Evolutionary conservation across 1,140 invertebrate species (phyloP), one percentile per base, ranked within the genome.

Genomic region (Euglossa dilemma): DNA sequence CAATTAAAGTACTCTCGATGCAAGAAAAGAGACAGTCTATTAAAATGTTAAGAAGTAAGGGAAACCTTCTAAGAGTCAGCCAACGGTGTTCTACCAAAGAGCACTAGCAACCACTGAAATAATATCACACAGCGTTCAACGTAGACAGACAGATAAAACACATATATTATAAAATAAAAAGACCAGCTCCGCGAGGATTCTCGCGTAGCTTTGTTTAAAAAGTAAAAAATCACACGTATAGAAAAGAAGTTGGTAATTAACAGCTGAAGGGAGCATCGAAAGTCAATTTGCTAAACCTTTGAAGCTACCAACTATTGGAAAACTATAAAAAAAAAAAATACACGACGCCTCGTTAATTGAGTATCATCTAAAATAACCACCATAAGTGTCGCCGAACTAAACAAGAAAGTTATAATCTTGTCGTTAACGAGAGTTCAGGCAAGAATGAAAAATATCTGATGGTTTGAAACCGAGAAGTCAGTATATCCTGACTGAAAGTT

Each of bases 41-140:
- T 67, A 43, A 47, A 66, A 36, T 76, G 45, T 11, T n/a, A n/a
- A 43, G 47, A n/a, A 63, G 43, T 25, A 25, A 59, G 54, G 54
- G 43, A 57, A 54, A 14, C 18, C 36, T 20, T 36, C 9, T 43
- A 64, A 16, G 5, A 18, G 28, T 11, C 16, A 64, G 23, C 25
- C 23, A 7, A 63, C 61, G 28, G 52, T 54, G 18, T 20, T 16
- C 18, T 54, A n/a, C n/a, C n/a, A 54, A 54, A 54, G 18, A 20
- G n/a, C n/a, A 23, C 50, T 52, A 14, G 50, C 16, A 52, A 16
- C 50, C 50, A 52, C n/a, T 11, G 25, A 61, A 16, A 43, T 12
- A 52, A 77, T 20, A 76, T 45, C 61, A 20, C 64, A 72, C 71
- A 76, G 74, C 12, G 11, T 50, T 23, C 74, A 43, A 66, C 1